Percentiles rank a stretch among this genome's conserved stretches.
These are phyloP conservation scores for Cydia amplana DNA, from an alignment of 1,140 invertebrate genomes.

Conservation along the genomic window DNA sequence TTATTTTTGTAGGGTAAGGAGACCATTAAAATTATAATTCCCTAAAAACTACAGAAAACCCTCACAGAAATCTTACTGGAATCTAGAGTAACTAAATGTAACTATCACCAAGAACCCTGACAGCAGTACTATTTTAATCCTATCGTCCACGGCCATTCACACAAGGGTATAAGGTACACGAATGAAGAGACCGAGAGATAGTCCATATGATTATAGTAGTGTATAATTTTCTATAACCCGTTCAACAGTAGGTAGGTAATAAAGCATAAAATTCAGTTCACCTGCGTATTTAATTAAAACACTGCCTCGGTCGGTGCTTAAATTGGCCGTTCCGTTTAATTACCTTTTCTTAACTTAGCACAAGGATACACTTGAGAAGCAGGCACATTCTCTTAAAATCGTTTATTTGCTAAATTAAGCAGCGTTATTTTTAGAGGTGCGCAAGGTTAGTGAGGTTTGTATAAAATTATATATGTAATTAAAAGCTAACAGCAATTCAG, in stretches of 20 bases:
- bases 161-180: no score
- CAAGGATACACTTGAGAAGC: constrained; percentile 6
- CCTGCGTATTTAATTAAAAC: neutral
- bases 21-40: no score
- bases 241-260: neutral
- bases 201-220: neutral
- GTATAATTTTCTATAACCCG: neutral
- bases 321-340: constrained; percentile 10
- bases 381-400: constrained; percentile 4
- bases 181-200: no score
- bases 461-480: no score
- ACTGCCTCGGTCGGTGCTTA: neutral
- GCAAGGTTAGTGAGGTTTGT: neutral
- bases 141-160: no score
- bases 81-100: no score
- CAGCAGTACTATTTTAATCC: no score
- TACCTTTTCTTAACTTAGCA: constrained; percentile 10
- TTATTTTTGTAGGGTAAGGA: no score
- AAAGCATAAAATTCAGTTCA: neutral
- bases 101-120: no score
- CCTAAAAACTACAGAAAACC: no score
- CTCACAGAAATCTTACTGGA: no score
- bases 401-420: neutral
- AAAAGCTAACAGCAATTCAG: no score
- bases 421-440: neutral